Evolutionary conservation across 2,113 vertebrate species (phyloP).

Genomic region (Tautogolabrus adspersus): DNA sequence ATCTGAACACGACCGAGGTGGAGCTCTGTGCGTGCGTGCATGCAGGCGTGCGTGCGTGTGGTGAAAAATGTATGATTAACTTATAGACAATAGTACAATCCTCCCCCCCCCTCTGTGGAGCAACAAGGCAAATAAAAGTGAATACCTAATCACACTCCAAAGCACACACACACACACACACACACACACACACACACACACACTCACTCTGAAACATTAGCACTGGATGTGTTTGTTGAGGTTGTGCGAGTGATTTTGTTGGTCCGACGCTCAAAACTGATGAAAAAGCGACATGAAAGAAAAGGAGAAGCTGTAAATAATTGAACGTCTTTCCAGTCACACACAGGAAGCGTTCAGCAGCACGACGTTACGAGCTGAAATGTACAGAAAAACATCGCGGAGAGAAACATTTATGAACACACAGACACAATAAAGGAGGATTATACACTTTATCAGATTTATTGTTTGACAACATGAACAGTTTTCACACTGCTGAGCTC

Average conservation of each 20-base stretch:
- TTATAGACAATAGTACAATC: not conserved
- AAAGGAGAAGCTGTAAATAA: not conserved
- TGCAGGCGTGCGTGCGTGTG: conserved; percentile 2
- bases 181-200: not conserved
- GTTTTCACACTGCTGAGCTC: no score
- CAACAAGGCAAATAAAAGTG: conserved; percentile 68
- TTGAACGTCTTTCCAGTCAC: no score
- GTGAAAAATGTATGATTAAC: conserved; percentile 56
- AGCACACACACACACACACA: not conserved
- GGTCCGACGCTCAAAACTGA: not conserved
- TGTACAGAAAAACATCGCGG: no score
- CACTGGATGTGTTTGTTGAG: conserved; percentile 8
- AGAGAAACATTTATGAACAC: no score
- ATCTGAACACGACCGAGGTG: conserved; percentile 24
- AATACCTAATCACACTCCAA: conserved; percentile 57
- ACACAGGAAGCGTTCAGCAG: no score
- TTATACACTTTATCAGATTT: no score
- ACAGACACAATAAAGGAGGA: no score
- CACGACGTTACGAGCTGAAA: no score
- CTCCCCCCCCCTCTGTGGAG: not conserved
- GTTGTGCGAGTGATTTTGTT: no score
- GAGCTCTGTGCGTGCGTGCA: conserved; percentile 14
- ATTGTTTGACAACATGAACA: no score
- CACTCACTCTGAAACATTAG: not conserved
- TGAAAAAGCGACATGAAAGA: conserved; percentile 52